Conservation (phyloP, 2,113 vertebrate genomes). For the Calyptommatus sinebrachiatus region DNA sequence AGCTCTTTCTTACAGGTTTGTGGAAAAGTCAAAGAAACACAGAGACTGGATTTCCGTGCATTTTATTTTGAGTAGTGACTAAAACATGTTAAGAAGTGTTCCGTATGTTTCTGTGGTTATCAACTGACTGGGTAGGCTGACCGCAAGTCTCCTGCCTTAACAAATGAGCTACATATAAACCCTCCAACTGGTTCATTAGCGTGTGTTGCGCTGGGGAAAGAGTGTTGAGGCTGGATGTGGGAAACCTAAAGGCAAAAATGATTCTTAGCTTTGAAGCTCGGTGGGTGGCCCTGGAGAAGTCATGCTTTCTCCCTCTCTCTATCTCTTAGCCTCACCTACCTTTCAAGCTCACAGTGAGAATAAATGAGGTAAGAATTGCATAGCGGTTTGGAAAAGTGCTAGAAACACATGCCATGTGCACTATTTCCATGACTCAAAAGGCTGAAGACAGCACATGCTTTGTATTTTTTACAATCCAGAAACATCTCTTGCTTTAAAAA, state of each 20-base stretch:
- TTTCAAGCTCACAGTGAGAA: background rate
- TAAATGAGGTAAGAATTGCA: background rate
- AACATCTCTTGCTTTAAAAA: background rate
- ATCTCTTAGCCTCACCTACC: background rate
- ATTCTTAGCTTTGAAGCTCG: background rate
- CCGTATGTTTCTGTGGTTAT: background rate
- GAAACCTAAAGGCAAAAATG: background rate
- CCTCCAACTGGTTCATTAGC: background rate
- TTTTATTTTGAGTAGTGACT: background rate
- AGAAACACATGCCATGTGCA: background rate
- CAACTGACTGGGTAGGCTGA: background rate
- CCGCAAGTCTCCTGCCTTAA: background rate
- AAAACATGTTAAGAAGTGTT: background rate
- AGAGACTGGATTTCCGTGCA: background rate
- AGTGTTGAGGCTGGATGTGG: background rate
- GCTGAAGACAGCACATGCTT: background rate
- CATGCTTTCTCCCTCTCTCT: background rate
- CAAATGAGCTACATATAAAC: background rate
- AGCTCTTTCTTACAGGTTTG: background rate
- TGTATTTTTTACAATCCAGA: background rate
- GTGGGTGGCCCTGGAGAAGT: background rate
- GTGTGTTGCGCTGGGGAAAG: background rate
- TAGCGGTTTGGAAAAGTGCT: background rate
- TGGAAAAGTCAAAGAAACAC: background rate
- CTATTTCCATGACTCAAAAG: background rate